Base-by-base conservation (phyloP, 53 echinoderm and acorn worm species). In the Holothuria scabra region DNA sequence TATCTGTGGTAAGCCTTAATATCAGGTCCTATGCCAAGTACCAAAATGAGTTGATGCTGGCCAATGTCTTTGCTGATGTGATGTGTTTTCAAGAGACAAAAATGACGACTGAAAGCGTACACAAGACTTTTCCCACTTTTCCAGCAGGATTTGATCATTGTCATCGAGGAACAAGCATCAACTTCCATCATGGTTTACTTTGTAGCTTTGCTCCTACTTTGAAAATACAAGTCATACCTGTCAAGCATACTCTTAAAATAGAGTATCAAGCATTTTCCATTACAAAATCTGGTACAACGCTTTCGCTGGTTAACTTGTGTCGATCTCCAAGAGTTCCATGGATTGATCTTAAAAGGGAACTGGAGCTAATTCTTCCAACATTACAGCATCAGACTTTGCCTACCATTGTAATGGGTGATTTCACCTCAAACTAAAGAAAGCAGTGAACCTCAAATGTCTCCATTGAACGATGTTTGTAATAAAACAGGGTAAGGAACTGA, bases 21-120 rank as follows among this genome's bases (percentile, higher is more conserved):
- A 34, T 56, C 12, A 57, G 85, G 29, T 70, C 56, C 9, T 84
- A 84, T 46, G 33, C 30, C 32, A 84, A 44, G 8, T 56, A 84
- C 60, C 33, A 29, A 12, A n/a, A 84, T 1, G 85, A 84, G 30
- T 28, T 84, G 12, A 18, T 22, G 14, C 31, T 8, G 2, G 29
- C 58, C 20, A 72, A 84, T 21, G 19, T 35, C 31, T 2, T 38
- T 18, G 32, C 72, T 44, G 69, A 87, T 59, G 69, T 87, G 20
- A 87, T 87, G 22, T 81, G 81, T 48, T 37, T 58, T 28, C 66
- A 81, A 59, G 87, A 87, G 59, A 87, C 87, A 56, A 66, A 87
- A 11, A 14, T 87, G 5, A 30, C 31, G 35, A 22, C 71, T 35
- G 25, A 56, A 11, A 26, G 28, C 5, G 2, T 37, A 8, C 26